phyloP scores from a whole-genome alignment of 2,797 vertebrate genomes.

The Chromobotia macracanthus region DNA sequence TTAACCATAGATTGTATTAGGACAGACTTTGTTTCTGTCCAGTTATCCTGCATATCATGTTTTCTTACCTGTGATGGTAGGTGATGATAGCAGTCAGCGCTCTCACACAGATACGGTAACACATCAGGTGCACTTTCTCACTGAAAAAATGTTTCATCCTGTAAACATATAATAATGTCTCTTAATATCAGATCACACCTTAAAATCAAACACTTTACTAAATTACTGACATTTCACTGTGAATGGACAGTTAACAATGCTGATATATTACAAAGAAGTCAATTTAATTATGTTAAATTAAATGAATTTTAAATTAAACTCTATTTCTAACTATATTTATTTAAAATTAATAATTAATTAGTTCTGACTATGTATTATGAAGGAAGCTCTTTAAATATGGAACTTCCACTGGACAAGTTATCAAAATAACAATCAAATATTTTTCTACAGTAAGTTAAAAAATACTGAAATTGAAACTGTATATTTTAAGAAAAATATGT shows the following conservation, averaged over 20 bases:
- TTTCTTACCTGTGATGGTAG: slow-evolving; percentile 89
- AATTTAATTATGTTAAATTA: not conserved
- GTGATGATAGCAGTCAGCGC: slow-evolving; percentile 97
- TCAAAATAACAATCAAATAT: no score
- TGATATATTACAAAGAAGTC: not conserved
- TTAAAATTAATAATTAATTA: no score
- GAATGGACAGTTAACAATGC: not conserved
- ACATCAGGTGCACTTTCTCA: slow-evolving; percentile 94
- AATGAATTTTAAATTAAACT: not conserved
- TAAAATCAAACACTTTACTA: slow-evolving; percentile 8
- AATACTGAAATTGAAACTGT: no score
- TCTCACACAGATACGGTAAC: slow-evolving; percentile 94
- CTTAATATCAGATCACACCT: not conserved
- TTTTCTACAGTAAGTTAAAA: not conserved
- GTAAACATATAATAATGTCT: slow-evolving; percentile 12
- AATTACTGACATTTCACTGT: not conserved
- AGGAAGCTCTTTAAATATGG: not conserved
- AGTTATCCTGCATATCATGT: not conserved
- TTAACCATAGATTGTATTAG: no score
- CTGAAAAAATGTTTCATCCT: slow-evolving; percentile 94
- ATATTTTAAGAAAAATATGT: not conserved
- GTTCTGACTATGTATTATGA: not conserved
- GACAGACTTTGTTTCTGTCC: no score
- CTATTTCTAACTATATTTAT: no score
- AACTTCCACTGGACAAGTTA: not conserved